Evolutionary conservation across 2,888 invertebrate species (phyloP).

Genomic region (Coenonympha glycerion): DNA sequence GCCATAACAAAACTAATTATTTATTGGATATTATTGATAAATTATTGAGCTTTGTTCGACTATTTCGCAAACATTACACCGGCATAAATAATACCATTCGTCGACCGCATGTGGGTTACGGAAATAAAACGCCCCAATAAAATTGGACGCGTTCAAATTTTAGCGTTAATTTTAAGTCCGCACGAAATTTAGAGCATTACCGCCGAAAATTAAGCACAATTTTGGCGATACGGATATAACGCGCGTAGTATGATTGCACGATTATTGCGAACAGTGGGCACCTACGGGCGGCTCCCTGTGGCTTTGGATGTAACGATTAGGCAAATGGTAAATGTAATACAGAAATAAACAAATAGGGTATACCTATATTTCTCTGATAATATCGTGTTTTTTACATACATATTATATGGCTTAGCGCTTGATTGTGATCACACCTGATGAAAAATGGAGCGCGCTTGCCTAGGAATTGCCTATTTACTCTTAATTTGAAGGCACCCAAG

Average conservation of each 20-base stretch:
- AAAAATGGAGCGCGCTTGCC: too few species aligned
- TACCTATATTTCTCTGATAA: too few species aligned
- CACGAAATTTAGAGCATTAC: constrained; percentile 23
- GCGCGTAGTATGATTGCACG: constrained; percentile 15
- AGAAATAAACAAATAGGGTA: too few species aligned
- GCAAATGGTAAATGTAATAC: not conserved
- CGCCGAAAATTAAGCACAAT: constrained; percentile 24
- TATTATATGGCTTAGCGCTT: too few species aligned
- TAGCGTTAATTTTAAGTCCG: constrained; percentile 25
- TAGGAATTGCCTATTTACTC: too few species aligned
- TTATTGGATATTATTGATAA: constrained; percentile 25
- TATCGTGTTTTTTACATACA: too few species aligned
- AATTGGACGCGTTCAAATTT: constrained; percentile 21
- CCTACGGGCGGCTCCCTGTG: not conserved
- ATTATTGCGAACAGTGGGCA: constrained; percentile 4
- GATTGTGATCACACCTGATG: too few species aligned
- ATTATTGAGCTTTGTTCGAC: constrained; percentile 25
- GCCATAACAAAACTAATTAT: constrained; percentile 25
- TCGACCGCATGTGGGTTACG: constrained; percentile 20
- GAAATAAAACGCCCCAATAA: constrained; percentile 26
- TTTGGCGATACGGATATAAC: constrained; percentile 21
- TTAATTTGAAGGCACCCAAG: too few species aligned
- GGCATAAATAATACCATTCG: constrained; percentile 22
- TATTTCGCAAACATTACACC: constrained; percentile 24
- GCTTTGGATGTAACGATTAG: constrained; percentile 4